Base-by-base conservation (phyloP, 2,113 vertebrate species). In the Heliornis fulica region DNA sequence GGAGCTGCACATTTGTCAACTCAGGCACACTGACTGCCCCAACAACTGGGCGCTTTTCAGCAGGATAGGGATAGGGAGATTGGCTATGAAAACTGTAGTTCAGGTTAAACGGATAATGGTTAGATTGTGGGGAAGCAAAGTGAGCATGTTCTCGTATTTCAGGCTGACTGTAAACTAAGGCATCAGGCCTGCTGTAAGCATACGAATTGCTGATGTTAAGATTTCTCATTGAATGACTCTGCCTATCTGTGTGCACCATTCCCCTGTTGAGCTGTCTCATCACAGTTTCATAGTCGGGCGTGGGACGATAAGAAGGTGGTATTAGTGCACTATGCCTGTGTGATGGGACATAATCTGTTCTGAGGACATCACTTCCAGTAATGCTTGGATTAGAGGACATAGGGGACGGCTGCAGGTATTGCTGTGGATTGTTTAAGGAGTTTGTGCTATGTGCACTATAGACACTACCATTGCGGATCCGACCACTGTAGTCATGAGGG, bases 361-460 rank as follows among this genome's bases (percentile, higher is more conserved):
- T 98, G 97, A 98, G 98, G 96, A 99, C 96, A 7, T 99, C 99
- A 2, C 99, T 99, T 43, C 99, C 98, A 1, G 99, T 99, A 83
- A 99, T 99, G 88, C 99, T 99, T 9, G 99, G 99, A 97, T 99
- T 99, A 69, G 99, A 99, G 82, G 99, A 99, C 99, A 99, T 98
- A 5, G 99, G 99, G 0, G 99, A 99, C 0, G 99, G 98, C 97
- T 99, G 99, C 94, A 98, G 86, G 94, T 98, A 99, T 96, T 99
- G 98, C 85, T 99, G 99, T 1, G 99, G 98, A 54, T 99, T 99
- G 91, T 99, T 99, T 48, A 99, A 97, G 41, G 99, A 99, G 98
- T 98, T 99, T 41, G 99, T 99, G 97, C 99, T 99, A 95, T 99
- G 99, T 2, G 99, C 99, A 4, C 99, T 99, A 95, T 99, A 99